Evolutionary conservation across 2,888 invertebrate species (phyloP).

Genomic region (Folsomia manolachei): DNA sequence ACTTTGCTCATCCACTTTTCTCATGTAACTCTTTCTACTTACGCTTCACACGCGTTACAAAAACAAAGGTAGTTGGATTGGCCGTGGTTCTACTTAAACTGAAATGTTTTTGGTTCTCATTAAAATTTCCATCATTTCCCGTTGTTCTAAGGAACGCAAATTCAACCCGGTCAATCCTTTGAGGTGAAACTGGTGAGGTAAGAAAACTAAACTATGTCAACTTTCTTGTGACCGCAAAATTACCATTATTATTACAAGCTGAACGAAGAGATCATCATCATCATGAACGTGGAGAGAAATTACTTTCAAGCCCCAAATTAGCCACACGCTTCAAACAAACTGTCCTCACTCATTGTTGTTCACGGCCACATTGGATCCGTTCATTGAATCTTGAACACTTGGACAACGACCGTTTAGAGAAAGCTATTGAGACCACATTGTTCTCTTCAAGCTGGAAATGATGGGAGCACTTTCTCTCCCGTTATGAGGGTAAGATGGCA

Average conservation of each 20-base stretch:
- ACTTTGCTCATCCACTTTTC: not conserved
- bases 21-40: too few species aligned
- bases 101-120: not conserved
- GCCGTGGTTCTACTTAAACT: not conserved
- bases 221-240: slow-evolving; percentile 1
- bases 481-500: not conserved
- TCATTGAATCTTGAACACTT: not conserved
- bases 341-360: not conserved
- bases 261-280: not conserved
- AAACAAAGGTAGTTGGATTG: too few species aligned
- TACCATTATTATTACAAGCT: not conserved
- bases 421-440: not conserved
- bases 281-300: not conserved
- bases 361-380: not conserved
- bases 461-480: not conserved
- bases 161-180: too few species aligned
- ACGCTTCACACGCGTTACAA: not conserved
- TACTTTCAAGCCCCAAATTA: slow-evolving; percentile 1
- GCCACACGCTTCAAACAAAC: not conserved
- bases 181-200: not conserved
- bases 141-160: too few species aligned
- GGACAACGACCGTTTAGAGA: not conserved
- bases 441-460: not conserved
- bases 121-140: not conserved
- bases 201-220: not conserved